Evolutionary conservation across 2,113 vertebrate species (phyloP).

Genomic region (Crocuta crocuta): DNA sequence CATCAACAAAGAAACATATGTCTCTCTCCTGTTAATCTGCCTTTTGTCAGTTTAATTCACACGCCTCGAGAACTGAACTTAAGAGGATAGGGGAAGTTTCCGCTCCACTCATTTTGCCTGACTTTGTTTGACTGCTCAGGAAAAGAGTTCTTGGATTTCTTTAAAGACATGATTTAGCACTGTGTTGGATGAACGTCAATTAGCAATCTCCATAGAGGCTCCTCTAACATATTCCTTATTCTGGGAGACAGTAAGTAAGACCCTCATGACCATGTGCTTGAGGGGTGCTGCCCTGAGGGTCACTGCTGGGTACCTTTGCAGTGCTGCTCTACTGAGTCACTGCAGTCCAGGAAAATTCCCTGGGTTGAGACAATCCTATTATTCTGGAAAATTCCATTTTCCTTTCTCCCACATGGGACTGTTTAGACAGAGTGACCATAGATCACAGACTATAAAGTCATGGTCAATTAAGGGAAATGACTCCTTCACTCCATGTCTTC

Average conservation of each 20-base stretch:
- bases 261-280: background rate
- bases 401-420: background rate
- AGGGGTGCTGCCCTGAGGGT: background rate
- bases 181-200: background rate
- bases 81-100: background rate
- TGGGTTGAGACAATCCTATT: background rate
- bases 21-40: background rate
- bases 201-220: background rate
- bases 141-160: constrained; percentile 21
- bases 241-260: constrained; percentile 18
- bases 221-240: constrained; percentile 43
- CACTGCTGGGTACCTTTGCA: background rate
- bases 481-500: background rate
- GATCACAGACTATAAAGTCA: constrained; percentile 14
- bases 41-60: constrained; percentile 34
- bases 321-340: background rate
- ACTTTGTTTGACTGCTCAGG: background rate
- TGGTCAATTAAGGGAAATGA: constrained; percentile 50
- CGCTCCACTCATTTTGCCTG: background rate
- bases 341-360: constrained; percentile 36
- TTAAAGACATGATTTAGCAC: background rate
- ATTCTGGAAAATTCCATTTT: constrained; percentile 51
- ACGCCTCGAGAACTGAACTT: background rate
- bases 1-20: background rate
- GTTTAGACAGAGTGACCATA: background rate